Percentiles rank a stretch among this genome's conserved stretches.
phyloP scores from a whole-genome alignment of 2,797 vertebrate genomes.

The Threskiornis aethiopicus region DNA sequence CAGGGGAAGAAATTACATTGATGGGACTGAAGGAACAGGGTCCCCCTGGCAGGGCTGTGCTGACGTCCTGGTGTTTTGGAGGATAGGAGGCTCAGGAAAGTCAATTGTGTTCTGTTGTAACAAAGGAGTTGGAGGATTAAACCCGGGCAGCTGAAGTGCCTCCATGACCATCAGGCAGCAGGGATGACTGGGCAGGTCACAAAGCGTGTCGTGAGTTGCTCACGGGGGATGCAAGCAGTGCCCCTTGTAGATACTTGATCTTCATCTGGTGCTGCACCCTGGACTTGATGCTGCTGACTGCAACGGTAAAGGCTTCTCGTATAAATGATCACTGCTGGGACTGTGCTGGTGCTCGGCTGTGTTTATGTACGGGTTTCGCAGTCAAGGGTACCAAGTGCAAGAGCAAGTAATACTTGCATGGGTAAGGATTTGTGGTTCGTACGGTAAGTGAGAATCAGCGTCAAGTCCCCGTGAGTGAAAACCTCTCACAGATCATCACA shows the following conservation, averaged over 20 bases:
- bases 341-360: background rate
- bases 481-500: background rate
- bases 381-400: background rate
- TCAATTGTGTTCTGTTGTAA: background rate
- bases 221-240: background rate
- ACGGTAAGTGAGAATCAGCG: background rate
- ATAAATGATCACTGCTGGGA: background rate
- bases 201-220: background rate
- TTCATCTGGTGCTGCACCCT: background rate
- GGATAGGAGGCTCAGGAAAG: background rate
- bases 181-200: background rate
- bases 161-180: rapidly evolving
- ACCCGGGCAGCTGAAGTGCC: background rate
- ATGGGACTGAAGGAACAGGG: background rate
- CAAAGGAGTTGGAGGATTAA: background rate
- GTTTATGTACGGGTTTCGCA: background rate
- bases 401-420: background rate
- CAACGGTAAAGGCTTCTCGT: background rate
- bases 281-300: background rate
- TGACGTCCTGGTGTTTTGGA: background rate
- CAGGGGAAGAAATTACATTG: background rate
- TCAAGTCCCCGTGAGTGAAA: background rate
- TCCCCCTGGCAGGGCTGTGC: background rate
- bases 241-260: background rate
- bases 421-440: background rate